Conservation (phyloP, 2,888 invertebrate species). For the Drosophila picticornis region DNA sequence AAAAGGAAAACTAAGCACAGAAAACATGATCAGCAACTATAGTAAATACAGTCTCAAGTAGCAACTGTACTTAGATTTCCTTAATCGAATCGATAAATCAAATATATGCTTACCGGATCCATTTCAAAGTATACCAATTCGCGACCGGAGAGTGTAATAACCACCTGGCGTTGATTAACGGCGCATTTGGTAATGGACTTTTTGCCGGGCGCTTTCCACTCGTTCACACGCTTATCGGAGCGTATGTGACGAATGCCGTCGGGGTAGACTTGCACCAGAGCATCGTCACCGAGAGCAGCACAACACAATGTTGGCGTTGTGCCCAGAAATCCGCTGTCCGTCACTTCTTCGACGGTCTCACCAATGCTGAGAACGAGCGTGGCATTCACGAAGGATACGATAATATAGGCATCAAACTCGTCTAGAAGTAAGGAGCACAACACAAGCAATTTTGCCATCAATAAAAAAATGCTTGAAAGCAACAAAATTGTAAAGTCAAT, state of each 20-base stretch:
- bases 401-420: slow-evolving; percentile 97
- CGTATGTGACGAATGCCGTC: slow-evolving; percentile 99
- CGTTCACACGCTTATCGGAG: slow-evolving; percentile 98
- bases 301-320: slow-evolving; percentile 99
- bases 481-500: slow-evolving; percentile 1
- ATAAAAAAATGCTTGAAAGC: slow-evolving; percentile 11
- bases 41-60: not conserved
- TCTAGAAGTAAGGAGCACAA: slow-evolving; percentile 64
- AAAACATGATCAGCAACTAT: not conserved
- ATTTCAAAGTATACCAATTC: slow-evolving; percentile 99
- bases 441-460: slow-evolving; percentile 24
- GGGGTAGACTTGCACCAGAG: slow-evolving; percentile 99
- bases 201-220: slow-evolving; percentile 99
- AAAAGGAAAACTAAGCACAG: not conserved
- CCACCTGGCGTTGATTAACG: slow-evolving; percentile 99
- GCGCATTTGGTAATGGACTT: slow-evolving; percentile 99
- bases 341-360: slow-evolving; percentile 99
- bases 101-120: slow-evolving; percentile 93
- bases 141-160: slow-evolving; percentile 98
- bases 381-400: slow-evolving; percentile 99
- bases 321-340: slow-evolving; percentile 99
- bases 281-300: slow-evolving; percentile 98
- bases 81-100: not conserved
- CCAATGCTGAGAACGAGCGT: slow-evolving; percentile 99
- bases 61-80: not conserved